Base-by-base conservation (phyloP, 2,888 invertebrate genomes). In the Drosophila putrida region DNA sequence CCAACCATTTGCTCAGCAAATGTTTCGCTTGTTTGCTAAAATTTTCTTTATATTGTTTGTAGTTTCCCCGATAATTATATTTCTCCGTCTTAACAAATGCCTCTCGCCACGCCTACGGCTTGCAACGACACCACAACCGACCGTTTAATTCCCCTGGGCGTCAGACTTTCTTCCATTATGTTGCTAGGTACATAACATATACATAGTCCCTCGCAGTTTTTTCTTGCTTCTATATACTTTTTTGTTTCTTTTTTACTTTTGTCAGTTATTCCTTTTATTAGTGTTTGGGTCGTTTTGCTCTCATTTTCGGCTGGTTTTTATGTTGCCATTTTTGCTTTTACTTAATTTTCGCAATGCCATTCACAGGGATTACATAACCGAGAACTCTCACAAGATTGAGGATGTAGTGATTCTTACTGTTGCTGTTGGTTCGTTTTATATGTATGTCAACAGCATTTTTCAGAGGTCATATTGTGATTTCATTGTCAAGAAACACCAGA, bases 141-240 rank as follows among this genome's bases (percentile, higher is more conserved):
- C 55, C 59, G 55, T 72, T 74, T 66, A 70, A 86, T 80, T 82
- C 83, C 83, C 70, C n/a, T 15, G 60, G 83, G 74, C 69, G 46
- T 60, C 67, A 59, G 64, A 57, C 20, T 41, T 47, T 49, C 43
- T 20, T 13, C 28, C 53, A 50, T 62, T 39, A 27, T 15, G 61
- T 46, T 55, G 38, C 55, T 58, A 44, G 51, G 25, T 25, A 27
- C 36, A 25, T 25, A 13, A 43, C 54, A 44, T 47, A n/a, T n/a
- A 27, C 36, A 25, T 25, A 13, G 46, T 41, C 50, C 51, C 39
- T 25, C 11, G 20, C 35, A 43, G 50, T 43, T 44, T 25, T 35
- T 61, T 57, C 28, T 61, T 54, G 33, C 39, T 44, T 49, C 36
- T 35, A 43, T 20, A 58, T 6, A 3, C 11, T 36, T 53, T 33